Evolutionary conservation across 2,113 vertebrate species (phyloP).

Genomic region (Colaptes auratus): DNA sequence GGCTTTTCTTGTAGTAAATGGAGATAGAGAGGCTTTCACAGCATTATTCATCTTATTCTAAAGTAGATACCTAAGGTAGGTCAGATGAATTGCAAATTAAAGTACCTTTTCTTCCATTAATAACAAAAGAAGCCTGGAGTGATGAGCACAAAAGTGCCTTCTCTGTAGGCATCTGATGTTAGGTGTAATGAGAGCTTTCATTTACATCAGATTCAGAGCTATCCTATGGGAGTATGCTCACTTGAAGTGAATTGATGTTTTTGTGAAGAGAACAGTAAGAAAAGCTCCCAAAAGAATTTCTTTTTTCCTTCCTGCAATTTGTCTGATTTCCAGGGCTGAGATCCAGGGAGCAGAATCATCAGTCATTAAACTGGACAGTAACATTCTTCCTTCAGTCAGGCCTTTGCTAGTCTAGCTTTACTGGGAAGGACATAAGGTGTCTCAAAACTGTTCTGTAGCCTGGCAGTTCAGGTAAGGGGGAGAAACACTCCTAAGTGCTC

Average conservation of each 20-base stretch:
- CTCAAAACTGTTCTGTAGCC: neutral
- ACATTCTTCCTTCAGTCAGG: neutral
- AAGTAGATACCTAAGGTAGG: neutral
- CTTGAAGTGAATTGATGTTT: neutral
- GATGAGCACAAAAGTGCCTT: neutral
- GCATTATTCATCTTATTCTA: slow-evolving; percentile 13
- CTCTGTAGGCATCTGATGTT: neutral
- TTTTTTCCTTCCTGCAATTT: neutral
- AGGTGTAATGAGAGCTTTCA: neutral
- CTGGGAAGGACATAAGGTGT: neutral
- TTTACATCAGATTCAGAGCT: neutral
- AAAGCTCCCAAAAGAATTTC: neutral
- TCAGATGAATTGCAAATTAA: slow-evolving; percentile 16
- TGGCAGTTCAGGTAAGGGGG: neutral
- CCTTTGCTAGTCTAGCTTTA: neutral
- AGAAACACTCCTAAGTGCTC: neutral
- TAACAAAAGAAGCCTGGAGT: neutral
- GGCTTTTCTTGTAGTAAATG: neutral
- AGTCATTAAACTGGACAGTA: neutral
- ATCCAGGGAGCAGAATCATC: neutral
- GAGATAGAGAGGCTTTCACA: slow-evolving; percentile 9
- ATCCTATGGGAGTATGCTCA: neutral
- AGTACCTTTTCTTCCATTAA: neutral
- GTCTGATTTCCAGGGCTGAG: neutral
- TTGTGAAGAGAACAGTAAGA: neutral